Evolutionary conservation across 2,113 vertebrate species (phyloP), one percentile per base, ranked within the genome.

Genomic region (Philantomba maxwellii): DNA sequence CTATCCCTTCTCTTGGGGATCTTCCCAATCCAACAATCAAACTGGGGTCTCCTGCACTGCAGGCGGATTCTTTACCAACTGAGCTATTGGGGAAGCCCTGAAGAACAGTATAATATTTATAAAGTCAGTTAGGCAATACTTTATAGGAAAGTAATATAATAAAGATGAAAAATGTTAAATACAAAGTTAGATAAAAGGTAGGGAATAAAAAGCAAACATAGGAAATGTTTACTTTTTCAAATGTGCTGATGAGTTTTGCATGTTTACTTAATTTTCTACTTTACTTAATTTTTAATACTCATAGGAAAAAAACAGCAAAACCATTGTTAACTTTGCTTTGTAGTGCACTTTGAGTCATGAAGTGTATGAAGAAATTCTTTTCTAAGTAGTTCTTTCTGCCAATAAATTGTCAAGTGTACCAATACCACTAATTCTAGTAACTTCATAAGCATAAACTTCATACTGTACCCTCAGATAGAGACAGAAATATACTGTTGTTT

Each of bases 331-430:
- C 30, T 91, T 85, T 91, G 26, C 57, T 85, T 92, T 43, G n/a
- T 73, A 70, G 9, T 3, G 1, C 0, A 0, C 86, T 95, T 86
- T 62, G 47, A 91, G 8, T 13, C 58, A 28, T 43, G 17, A 4
- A 12, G 1, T 78, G 13, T 49, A 19, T 91, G 51, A 88, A 95
- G n/a, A 73, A 60, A 84, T 55, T 85, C 5, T 33, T 81, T 51
- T 81, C 80, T 70, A 77, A 81, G 53, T 17, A 96, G 92, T 66
- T 33, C 55, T 58, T 82, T 89, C 53, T 75, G 28, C 57, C 88
- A 88, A 93, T 86, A 77, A 53, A 55, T 36, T 25, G 12, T 91
- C 14, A 87, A 95, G 19, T 57, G 11, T 21, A 21, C 57, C 13
- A 77, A 25, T 39, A n/a, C 17, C 66, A 64, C 47, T 84, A 57